These are phyloP conservation scores for Epinephelus coioides DNA, from an alignment of 2,797 vertebrate species.

Conservation along the genomic window DNA sequence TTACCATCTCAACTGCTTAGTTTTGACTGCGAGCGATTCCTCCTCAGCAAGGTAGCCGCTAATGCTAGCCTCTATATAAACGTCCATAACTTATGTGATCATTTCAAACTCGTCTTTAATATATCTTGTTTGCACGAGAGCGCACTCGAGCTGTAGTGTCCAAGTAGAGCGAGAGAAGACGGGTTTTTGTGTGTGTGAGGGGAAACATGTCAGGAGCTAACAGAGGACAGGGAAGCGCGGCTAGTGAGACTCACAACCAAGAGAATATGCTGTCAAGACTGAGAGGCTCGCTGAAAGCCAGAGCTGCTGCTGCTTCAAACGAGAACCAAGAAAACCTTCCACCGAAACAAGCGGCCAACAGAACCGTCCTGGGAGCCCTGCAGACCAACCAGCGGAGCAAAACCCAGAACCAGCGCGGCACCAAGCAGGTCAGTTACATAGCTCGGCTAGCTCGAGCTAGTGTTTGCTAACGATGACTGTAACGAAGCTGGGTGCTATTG, in stretches of 20 bases:
- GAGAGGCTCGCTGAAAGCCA: conserved; percentile 67
- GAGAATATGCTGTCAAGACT: conserved; percentile 81
- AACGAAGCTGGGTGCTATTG: background rate
- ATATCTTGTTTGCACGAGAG: background rate
- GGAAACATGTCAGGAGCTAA: conserved; percentile 79
- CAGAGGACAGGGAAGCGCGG: conserved; percentile 71
- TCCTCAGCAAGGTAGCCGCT: conserved; percentile 10
- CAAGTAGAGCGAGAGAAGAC: too few relatives aligned
- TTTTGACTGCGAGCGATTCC: conserved; percentile 39
- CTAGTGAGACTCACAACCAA: conserved; percentile 73
- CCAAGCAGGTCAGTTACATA: conserved; percentile 81
- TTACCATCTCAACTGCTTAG: conserved; percentile 68
- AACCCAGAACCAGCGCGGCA: conserved; percentile 77
- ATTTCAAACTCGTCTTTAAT: background rate
- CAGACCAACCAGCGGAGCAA: conserved; percentile 83
- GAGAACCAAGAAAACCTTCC: conserved; percentile 93
- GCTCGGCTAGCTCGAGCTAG: background rate
- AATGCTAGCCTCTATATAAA: conserved; percentile 23
- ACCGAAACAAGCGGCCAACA: conserved; percentile 74
- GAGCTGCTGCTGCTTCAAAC: conserved; percentile 23
- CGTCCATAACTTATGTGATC: background rate
- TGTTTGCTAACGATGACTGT: background rate
- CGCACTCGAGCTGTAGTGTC: rapidly evolving
- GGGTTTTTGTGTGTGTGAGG: background rate
- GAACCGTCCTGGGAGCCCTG: conserved; percentile 88